phyloP scores from a whole-genome alignment of 2,113 vertebrate genomes.

The Ailurus styani region DNA sequence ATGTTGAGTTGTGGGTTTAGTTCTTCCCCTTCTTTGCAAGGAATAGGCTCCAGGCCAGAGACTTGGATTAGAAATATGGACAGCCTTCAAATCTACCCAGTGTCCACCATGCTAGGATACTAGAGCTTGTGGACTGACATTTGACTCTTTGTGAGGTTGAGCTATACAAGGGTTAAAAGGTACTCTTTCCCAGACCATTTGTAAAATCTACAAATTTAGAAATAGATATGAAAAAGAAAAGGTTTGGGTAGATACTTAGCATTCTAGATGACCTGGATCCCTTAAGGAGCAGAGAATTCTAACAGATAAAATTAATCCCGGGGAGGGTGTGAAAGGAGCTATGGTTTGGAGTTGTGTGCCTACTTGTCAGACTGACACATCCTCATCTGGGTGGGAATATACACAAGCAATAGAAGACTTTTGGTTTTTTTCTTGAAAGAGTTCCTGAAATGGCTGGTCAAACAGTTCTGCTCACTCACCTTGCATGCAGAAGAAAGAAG shows the following conservation, averaged over 20 bases:
- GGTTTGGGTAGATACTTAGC: neutral
- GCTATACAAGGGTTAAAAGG: neutral
- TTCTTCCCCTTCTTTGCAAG: neutral
- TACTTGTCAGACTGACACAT: neutral
- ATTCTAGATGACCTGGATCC: neutral
- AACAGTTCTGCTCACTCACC: neutral
- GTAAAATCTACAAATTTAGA: neutral
- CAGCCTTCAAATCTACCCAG: neutral
- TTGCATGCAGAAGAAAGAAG: neutral
- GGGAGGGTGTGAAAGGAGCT: neutral
- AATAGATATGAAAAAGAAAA: neutral
- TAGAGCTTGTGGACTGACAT: neutral
- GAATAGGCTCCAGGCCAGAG: neutral
- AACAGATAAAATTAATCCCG: neutral
- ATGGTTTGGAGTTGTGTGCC: neutral
- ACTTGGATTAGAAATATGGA: neutral
- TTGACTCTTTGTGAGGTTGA: neutral
- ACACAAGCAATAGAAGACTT: neutral
- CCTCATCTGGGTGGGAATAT: neutral
- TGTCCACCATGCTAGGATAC: neutral
- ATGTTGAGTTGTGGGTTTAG: neutral
- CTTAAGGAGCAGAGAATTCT: neutral
- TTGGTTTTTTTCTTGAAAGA: neutral
- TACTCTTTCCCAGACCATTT: neutral
- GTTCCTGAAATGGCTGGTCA: neutral